Conservation (phyloP, 2,888 invertebrate genomes). For the Portevinia maculata region DNA sequence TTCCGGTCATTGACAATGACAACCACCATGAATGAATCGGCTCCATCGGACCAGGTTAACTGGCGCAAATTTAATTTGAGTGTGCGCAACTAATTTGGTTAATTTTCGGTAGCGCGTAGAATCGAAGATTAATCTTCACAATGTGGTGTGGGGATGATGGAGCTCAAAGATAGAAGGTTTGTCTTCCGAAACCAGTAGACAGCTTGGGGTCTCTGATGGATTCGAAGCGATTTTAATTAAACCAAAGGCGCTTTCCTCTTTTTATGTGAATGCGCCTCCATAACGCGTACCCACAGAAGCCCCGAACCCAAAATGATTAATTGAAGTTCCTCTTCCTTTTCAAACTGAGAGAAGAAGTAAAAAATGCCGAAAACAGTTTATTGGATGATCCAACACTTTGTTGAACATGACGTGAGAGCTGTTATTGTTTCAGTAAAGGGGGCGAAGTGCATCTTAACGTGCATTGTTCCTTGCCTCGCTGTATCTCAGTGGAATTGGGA, state of each 20-base stretch:
- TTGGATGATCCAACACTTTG: constrained; percentile 74
- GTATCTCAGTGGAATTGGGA: constrained; percentile 37
- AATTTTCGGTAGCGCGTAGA: constrained; percentile 81
- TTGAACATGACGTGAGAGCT: constrained; percentile 71
- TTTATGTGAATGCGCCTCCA: constrained; percentile 40
- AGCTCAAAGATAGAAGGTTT: constrained; percentile 31
- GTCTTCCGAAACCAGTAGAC: constrained; percentile 47
- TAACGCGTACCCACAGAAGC: constrained; percentile 60
- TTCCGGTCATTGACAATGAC: constrained; percentile 71
- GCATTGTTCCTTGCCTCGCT: constrained; percentile 49
- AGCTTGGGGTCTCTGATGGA: constrained; percentile 69
- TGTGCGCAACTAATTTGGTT: constrained; percentile 75
- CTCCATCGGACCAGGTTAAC: constrained; percentile 43
- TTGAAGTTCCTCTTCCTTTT: constrained; percentile 66
- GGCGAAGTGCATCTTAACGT: constrained; percentile 68
- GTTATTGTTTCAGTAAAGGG: constrained; percentile 70
- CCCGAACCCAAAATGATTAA: constrained; percentile 63
- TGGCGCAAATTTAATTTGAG: constrained; percentile 64
- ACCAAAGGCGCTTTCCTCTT: constrained; percentile 62
- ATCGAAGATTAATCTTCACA: constrained; percentile 54
- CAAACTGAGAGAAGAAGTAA: constrained; percentile 24
- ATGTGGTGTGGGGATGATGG: constrained; percentile 19
- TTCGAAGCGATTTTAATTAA: constrained; percentile 70
- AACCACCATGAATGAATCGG: constrained; percentile 5
- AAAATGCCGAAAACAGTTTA: constrained; percentile 69